Conservation (phyloP, 2,797 vertebrate genomes). For the Luscinia luscinia region DNA sequence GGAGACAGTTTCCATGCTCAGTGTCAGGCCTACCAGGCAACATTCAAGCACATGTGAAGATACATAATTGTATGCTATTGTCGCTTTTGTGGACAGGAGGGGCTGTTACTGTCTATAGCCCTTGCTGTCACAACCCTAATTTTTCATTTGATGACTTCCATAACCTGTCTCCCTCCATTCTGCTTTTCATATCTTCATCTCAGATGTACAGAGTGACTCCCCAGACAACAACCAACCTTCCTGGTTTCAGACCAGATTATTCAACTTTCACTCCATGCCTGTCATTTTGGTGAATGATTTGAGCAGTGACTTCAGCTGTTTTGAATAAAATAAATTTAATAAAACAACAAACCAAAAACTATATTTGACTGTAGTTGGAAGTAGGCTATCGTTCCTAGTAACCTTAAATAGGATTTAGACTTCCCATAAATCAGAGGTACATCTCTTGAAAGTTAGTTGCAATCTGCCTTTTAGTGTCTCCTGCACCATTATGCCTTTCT, state of each 20-base stretch:
- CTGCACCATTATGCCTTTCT: neutral
- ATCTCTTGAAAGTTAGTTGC: neutral
- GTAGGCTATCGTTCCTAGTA: neutral
- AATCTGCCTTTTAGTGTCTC: neutral
- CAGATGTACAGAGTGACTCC: neutral
- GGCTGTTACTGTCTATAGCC: neutral
- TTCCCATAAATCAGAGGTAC: neutral
- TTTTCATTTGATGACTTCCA: neutral
- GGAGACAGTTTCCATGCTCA: neutral
- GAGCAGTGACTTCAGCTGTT: neutral
- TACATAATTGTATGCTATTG: neutral
- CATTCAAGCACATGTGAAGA: fast-evolving
- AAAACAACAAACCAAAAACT: neutral
- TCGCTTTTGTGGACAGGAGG: neutral
- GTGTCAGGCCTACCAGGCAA: neutral
- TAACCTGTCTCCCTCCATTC: neutral
- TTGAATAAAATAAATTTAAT: neutral
- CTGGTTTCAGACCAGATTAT: neutral
- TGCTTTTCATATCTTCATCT: neutral
- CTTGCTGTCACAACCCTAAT: neutral
- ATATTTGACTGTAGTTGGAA: neutral
- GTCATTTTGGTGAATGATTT: neutral
- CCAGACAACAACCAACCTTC: neutral
- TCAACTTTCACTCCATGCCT: neutral
- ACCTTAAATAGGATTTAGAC: neutral